These are phyloP conservation scores for Papilio helenus DNA, from an alignment of 1,140 invertebrate species.

Conservation along the genomic window DNA sequence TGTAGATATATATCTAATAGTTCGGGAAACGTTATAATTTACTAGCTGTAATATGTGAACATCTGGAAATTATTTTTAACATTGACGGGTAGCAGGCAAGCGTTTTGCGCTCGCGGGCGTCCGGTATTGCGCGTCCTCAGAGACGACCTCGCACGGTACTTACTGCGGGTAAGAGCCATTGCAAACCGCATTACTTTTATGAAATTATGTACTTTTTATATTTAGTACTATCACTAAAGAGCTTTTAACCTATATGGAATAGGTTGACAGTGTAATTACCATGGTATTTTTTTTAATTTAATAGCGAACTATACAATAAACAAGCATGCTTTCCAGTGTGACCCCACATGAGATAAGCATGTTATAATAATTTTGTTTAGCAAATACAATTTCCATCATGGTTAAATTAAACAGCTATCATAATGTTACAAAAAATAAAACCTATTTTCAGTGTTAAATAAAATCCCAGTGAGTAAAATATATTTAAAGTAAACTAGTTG, in stretches of 20 bases:
- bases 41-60: slow-evolving; percentile 1
- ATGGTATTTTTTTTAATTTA: not conserved
- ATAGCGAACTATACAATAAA: not conserved
- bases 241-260: slow-evolving; percentile 1
- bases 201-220: not conserved
- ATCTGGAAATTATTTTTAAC: slow-evolving; percentile 36
- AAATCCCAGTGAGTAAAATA: not conserved
- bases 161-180: not conserved
- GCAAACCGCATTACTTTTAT: slow-evolving; percentile 22
- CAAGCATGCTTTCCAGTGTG: not conserved
- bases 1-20: not conserved
- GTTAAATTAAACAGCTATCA: not conserved
- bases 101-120: slow-evolving; percentile 18
- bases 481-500: not conserved
- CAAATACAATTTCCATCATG: not conserved
- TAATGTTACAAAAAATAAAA: not conserved
- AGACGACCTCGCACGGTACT: slow-evolving; percentile 23
- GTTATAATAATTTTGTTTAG: not conserved
- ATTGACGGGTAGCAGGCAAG: slow-evolving; percentile 10
- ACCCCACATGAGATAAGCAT: not conserved
- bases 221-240: not conserved
- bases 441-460: not conserved
- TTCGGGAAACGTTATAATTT: not conserved
- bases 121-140: slow-evolving; percentile 27
- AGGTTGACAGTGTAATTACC: not conserved